These are phyloP conservation scores for Atethmia centrago DNA, from an alignment of 2,888 invertebrate genomes.

Conservation along the genomic window DNA sequence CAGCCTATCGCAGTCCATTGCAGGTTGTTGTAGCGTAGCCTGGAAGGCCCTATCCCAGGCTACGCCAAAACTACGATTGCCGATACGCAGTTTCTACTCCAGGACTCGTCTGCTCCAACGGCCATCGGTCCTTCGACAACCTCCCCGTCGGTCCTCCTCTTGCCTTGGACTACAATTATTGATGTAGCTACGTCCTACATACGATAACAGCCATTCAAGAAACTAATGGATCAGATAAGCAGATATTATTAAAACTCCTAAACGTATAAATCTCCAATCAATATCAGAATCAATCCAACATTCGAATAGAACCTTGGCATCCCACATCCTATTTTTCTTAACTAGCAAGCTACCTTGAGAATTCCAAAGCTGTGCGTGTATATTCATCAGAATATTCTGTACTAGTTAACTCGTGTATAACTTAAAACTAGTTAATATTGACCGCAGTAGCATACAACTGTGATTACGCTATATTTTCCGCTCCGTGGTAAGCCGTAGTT, in stretches of 20 bases:
- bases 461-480: constrained; percentile 26
- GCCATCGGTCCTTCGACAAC: not conserved
- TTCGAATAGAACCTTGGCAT: constrained; percentile 52
- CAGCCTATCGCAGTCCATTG: not conserved
- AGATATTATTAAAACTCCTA: constrained; percentile 2
- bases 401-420: constrained; percentile 18
- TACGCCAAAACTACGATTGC: not conserved
- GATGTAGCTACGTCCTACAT: not conserved
- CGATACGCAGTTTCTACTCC: not conserved
- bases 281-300: constrained; percentile 34
- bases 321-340: constrained; percentile 55
- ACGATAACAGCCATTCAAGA: not conserved
- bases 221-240: constrained; percentile 15
- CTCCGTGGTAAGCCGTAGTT: constrained; percentile 26
- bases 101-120: not conserved
- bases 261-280: constrained; percentile 2
- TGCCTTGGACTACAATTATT: not conserved
- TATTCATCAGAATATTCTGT: constrained; percentile 34
- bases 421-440: constrained; percentile 28
- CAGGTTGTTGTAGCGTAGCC: no score
- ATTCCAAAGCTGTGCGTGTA: constrained; percentile 47
- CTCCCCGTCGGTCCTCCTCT: not conserved
- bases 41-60: no score
- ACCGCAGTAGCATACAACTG: constrained; percentile 16
- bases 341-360: constrained; percentile 45